Percentiles rank a stretch among this genome's conserved stretches.
These are phyloP conservation scores for Ceriagrion tenellum DNA, from an alignment of 2,888 invertebrate species.

Conservation along the genomic window DNA sequence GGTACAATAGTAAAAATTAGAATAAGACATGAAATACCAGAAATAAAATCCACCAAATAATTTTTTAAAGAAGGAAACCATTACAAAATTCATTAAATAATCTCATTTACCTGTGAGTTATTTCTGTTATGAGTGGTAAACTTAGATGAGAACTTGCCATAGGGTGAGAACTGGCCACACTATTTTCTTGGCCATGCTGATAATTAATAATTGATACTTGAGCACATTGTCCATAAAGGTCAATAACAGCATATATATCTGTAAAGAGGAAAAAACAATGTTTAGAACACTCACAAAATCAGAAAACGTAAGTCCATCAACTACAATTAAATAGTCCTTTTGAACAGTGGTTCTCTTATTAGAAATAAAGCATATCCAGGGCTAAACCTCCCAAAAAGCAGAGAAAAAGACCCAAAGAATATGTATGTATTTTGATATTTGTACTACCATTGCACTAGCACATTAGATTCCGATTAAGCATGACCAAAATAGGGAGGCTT, in stretches of 20 bases:
- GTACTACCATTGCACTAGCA: no score
- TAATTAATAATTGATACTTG: slow-evolving; percentile 83
- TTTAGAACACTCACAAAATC: no score
- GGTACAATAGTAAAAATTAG: slow-evolving; percentile 80
- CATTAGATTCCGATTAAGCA: no score
- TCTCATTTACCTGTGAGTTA: slow-evolving; percentile 76
- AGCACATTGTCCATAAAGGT: slow-evolving; percentile 96
- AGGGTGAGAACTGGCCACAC: slow-evolving; percentile 74
- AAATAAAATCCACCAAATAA: neutral
- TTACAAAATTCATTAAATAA: neutral
- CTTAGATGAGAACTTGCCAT: slow-evolving; percentile 73
- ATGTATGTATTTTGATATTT: no score
- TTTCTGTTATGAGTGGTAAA: slow-evolving; percentile 79
- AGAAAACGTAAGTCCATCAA: no score
- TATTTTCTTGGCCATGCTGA: slow-evolving; percentile 72
- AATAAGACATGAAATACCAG: neutral
- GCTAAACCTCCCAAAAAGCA: no score
- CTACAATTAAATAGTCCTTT: no score
- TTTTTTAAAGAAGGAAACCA: no score
- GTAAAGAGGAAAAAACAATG: slow-evolving; percentile 67
- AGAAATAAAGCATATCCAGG: no score
- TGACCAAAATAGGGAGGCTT: no score
- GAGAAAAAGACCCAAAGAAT: no score
- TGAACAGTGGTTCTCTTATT: no score
- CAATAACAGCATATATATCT: slow-evolving; percentile 95